These are phyloP conservation scores for Trachythela sp. DNA, from an alignment of 64 coral and sea anemone genomes.

Conservation along the genomic window DNA sequence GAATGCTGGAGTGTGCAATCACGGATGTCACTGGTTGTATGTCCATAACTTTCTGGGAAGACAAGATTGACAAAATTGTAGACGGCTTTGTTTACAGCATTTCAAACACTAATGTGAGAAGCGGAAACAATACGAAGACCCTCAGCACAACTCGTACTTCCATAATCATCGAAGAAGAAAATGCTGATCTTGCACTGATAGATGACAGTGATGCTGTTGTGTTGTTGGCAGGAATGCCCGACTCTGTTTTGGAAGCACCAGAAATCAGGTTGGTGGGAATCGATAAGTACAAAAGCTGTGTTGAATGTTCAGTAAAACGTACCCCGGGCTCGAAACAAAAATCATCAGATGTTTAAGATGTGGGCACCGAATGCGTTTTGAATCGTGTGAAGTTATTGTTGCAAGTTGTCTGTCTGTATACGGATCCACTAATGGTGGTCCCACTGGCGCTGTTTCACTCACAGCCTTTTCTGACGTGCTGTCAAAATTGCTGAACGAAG, in stretches of 20 bases:
- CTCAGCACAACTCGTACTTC: background rate
- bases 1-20: slow-evolving; percentile 2
- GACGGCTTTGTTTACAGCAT: background rate
- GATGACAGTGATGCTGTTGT: background rate
- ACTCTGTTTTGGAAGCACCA: background rate
- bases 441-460: background rate
- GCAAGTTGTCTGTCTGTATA: background rate
- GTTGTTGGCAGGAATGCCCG: background rate
- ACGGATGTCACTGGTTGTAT: background rate
- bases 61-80: background rate
- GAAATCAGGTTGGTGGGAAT: background rate
- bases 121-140: background rate
- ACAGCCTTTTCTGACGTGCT: background rate
- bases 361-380: background rate
- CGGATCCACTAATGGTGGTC: background rate
- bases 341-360: background rate
- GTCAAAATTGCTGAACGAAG: background rate
- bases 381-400: background rate
- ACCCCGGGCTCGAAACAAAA: background rate
- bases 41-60: background rate
- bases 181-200: background rate
- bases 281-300: background rate
- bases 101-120: background rate
- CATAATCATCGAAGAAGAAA: background rate
- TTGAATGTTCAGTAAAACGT: background rate